Evolutionary conservation across 2,888 invertebrate species (phyloP), one percentile per base, ranked within the genome.

Genomic region (Scaptomyza parva): DNA sequence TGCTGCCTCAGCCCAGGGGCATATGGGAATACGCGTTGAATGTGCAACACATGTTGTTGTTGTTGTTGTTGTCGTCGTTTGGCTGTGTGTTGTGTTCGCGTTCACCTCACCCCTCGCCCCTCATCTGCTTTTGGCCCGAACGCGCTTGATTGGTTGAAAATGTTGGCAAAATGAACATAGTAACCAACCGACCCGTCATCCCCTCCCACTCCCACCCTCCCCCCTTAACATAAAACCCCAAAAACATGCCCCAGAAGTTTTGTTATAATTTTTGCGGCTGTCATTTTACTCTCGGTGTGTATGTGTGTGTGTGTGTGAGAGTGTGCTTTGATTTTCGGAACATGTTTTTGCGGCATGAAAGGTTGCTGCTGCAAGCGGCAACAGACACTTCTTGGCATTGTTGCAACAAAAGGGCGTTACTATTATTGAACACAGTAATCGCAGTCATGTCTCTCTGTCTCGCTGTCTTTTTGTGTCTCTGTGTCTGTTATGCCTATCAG

Each of bases 1-100:
- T 45, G 20, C 59, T 51, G 52, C 45, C 35, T 39, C 68, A 50
- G 73, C 77, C 68, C 59, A 44, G 77, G 74, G 77, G 78, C 74
- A 74, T 73, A 73, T 73, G 78, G 78, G 74, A 74, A 73, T 77
- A 69, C 73, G 59, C 76, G 67, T 33, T 55, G 74, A 58, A 87
- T 86, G 88, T 86, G 83, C 80, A 86, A 82, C 86, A 82, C 86
- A 86, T 88, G 88, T 86, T 82, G 82, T 79, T 79, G 84, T 60
- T 70, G 64, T 61, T 45, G 70, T 28, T 86, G 85, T 81, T 86
- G 81, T 77, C 78, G 81, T 58, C 64, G 65, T 60, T 50, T 76
- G 28, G 79, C 48, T 62, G 67, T 54, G 67, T 54, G n/a, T n/a
- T n/a, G n/a, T 78, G 82, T 76, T 68, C 65, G 53, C 61, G 51